These are phyloP conservation scores for Leucania comma DNA, from an alignment of 2,888 invertebrate species.

Conservation along the genomic window DNA sequence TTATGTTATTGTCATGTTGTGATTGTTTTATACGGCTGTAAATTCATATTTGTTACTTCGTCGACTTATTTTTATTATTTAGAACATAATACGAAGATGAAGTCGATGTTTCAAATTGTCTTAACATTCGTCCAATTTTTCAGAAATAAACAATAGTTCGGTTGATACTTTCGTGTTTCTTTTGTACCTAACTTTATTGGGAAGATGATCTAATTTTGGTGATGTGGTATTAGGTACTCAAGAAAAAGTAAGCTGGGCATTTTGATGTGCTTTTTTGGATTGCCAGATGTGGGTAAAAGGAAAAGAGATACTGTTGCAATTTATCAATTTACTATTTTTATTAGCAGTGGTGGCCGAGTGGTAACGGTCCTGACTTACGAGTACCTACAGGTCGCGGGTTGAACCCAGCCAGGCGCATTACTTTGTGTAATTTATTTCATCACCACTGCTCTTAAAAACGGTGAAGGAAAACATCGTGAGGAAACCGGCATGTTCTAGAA, in stretches of 20 bases:
- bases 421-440: too few species aligned
- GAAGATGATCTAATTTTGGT: background rate
- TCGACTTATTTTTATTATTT: slow-evolving; percentile 59
- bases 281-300: background rate
- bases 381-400: too few species aligned
- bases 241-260: background rate
- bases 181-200: background rate
- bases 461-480: too few species aligned
- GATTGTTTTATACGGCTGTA: slow-evolving; percentile 44
- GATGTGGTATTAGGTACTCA: background rate
- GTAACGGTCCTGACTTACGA: too few species aligned
- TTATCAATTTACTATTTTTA: background rate
- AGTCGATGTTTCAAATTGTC: slow-evolving; percentile 39
- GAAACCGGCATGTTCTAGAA: too few species aligned
- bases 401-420: too few species aligned
- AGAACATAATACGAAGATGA: slow-evolving; percentile 40
- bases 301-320: background rate
- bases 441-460: too few species aligned
- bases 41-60: slow-evolving; percentile 44
- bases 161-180: slow-evolving; percentile 21
- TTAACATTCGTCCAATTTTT: slow-evolving; percentile 29
- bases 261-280: too few species aligned
- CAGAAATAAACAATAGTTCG: slow-evolving; percentile 55
- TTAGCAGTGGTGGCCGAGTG: too few species aligned
- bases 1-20: slow-evolving; percentile 25